These are phyloP conservation scores for Amia ocellicauda DNA, from an alignment of 2,113 vertebrate genomes.

Conservation along the genomic window DNA sequence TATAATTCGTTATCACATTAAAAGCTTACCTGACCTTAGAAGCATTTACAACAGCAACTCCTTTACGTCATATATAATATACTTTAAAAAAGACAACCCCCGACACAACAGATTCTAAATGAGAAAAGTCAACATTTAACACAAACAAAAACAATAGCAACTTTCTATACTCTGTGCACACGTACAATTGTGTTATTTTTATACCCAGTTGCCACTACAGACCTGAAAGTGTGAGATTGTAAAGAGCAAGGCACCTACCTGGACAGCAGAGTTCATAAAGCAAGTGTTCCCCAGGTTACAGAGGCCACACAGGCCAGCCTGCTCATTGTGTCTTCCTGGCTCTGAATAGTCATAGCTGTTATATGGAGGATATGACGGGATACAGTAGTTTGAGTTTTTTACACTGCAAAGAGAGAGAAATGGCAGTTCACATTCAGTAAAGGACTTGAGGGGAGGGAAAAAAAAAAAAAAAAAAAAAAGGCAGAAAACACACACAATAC, in stretches of 20 bases:
- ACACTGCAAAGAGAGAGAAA: slow-evolving; percentile 72
- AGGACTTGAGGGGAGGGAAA: background rate
- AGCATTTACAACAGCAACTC: too few species aligned
- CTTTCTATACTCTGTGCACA: too few species aligned
- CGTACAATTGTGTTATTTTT: too few species aligned
- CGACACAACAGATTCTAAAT: too few species aligned
- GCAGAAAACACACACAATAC: too few species aligned
- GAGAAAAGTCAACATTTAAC: too few species aligned
- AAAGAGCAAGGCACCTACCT: slow-evolving; percentile 68
- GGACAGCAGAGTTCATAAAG: slow-evolving; percentile 99
- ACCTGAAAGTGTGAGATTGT: background rate
- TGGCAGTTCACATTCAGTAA: background rate
- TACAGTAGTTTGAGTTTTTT: slow-evolving; percentile 96
- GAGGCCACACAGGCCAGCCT: slow-evolving; percentile 89
- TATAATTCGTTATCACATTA: too few species aligned
- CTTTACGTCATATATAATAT: too few species aligned
- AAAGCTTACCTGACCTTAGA: too few species aligned
- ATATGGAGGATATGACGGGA: slow-evolving; percentile 88
- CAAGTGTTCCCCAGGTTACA: slow-evolving; percentile 98
- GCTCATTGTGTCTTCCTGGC: slow-evolving; percentile 87
- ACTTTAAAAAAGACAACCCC: too few species aligned
- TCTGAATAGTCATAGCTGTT: slow-evolving; percentile 94
- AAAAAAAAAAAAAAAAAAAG: background rate
- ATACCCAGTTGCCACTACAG: too few species aligned
- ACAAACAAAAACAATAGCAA: too few species aligned